phyloP scores from a whole-genome alignment of 2,888 invertebrate genomes.

The Willowsia nigromaculata region DNA sequence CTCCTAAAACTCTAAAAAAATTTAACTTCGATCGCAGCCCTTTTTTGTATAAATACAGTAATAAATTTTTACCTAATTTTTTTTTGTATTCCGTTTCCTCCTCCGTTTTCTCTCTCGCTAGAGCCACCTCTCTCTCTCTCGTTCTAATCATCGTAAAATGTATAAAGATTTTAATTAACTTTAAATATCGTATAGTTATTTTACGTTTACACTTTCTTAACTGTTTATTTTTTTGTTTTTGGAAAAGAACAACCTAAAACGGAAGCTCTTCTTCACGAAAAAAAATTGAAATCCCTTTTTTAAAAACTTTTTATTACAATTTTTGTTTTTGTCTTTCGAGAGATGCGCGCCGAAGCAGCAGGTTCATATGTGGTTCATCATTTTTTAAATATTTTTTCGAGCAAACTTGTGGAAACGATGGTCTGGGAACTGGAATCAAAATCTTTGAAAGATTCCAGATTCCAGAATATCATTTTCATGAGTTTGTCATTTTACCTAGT shows the following conservation, averaged over 20 bases:
- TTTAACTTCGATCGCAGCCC: no score
- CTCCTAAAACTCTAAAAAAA: no score
- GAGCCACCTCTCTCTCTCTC: no score
- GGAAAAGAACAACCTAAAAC: slow-evolving; percentile 56
- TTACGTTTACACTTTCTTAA: not conserved
- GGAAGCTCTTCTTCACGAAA: slow-evolving; percentile 72
- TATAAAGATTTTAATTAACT: not conserved
- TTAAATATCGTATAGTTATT: not conserved
- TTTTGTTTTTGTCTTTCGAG: slow-evolving; percentile 64
- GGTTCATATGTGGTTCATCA: slow-evolving; percentile 32
- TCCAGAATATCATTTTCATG: no score
- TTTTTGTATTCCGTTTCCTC: no score
- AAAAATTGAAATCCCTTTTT: slow-evolving; percentile 67
- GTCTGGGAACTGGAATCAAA: no score
- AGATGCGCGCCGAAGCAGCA: slow-evolving; percentile 73
- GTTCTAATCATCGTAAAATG: no score
- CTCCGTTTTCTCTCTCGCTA: no score
- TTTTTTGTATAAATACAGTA: no score
- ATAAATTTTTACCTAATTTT: no score
- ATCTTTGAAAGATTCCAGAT: no score
- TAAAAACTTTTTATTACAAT: slow-evolving; percentile 66
- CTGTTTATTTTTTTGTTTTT: not conserved
- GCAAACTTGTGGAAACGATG: not conserved
- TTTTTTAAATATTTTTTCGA: not conserved
- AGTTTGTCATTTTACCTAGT: no score